These are phyloP conservation scores for Miltochrista miniata DNA, from an alignment of 2,888 invertebrate genomes.

Conservation along the genomic window DNA sequence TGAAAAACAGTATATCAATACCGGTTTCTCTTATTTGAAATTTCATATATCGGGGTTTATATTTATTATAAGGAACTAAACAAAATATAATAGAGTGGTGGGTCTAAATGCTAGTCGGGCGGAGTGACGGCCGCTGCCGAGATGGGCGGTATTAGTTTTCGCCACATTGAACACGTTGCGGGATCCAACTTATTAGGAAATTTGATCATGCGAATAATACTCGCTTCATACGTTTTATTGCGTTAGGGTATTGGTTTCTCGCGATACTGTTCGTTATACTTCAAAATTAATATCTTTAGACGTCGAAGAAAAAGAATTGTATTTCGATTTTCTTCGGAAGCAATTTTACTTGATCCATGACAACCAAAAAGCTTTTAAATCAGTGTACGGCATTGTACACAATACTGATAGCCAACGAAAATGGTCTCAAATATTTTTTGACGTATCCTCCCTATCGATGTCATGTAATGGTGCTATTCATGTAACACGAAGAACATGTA, in stretches of 20 bases:
- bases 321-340: conserved; percentile 32
- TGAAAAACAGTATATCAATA: too few species aligned
- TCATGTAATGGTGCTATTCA: conserved; percentile 23
- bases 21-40: conserved; percentile 28
- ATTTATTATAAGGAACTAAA: conserved; percentile 42
- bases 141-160: conserved; percentile 70
- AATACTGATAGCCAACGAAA: conserved; percentile 15
- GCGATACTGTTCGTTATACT: conserved; percentile 61
- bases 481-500: conserved; percentile 31
- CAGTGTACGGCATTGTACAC: conserved; percentile 10
- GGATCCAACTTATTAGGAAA: conserved; percentile 82
- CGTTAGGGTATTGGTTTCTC: conserved; percentile 64
- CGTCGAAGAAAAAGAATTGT: conserved; percentile 27
- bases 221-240: conserved; percentile 80
- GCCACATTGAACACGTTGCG: conserved; percentile 77
- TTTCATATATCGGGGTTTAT: conserved; percentile 28
- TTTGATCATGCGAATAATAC: conserved; percentile 80
- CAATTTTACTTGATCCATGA: conserved; percentile 23
- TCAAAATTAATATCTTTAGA: conserved; percentile 44
- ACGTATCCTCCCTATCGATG: conserved; percentile 14
- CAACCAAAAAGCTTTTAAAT: conserved; percentile 22
- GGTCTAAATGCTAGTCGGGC: conserved; percentile 56
- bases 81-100: conserved; percentile 54
- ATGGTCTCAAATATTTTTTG: conserved; percentile 16
- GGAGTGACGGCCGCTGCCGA: conserved; percentile 58